These are phyloP conservation scores for Spicauda simplicius DNA, from an alignment of 2,888 invertebrate genomes.

Conservation along the genomic window DNA sequence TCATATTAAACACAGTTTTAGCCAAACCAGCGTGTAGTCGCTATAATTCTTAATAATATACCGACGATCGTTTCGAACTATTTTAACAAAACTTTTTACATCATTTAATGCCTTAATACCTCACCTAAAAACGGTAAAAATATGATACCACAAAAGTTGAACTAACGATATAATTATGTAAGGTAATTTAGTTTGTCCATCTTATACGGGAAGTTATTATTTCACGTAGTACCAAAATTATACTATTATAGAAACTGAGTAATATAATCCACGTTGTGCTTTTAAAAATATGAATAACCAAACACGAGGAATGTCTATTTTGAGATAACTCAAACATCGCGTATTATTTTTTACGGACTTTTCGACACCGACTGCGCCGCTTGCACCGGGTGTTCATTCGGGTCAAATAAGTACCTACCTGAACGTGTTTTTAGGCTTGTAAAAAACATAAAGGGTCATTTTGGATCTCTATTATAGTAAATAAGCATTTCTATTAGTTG, in stretches of 20 bases:
- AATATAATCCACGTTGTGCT: background rate
- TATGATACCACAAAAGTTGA: too few species aligned
- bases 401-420: conserved; percentile 2
- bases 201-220: too few species aligned
- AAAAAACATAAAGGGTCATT: conserved; percentile 2
- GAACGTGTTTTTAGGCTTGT: conserved; percentile 10
- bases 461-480: background rate
- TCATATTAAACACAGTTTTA: too few species aligned
- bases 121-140: too few species aligned
- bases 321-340: conserved; percentile 3
- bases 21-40: too few species aligned
- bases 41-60: too few species aligned
- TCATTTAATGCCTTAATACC: too few species aligned
- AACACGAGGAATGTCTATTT: background rate
- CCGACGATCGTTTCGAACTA: too few species aligned
- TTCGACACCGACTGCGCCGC: background rate
- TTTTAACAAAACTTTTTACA: too few species aligned
- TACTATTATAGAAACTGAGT: background rate
- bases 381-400: background rate
- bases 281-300: background rate
- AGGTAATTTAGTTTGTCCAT: too few species aligned
- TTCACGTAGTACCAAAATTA: background rate
- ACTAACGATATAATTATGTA: too few species aligned
- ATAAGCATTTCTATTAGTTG: background rate
- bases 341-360: background rate